Percentiles rank a stretch among this genome's conserved stretches.
These are phyloP conservation scores for Chaetodon trifasciatus DNA, from an alignment of 2,797 vertebrate species.

Conservation along the genomic window DNA sequence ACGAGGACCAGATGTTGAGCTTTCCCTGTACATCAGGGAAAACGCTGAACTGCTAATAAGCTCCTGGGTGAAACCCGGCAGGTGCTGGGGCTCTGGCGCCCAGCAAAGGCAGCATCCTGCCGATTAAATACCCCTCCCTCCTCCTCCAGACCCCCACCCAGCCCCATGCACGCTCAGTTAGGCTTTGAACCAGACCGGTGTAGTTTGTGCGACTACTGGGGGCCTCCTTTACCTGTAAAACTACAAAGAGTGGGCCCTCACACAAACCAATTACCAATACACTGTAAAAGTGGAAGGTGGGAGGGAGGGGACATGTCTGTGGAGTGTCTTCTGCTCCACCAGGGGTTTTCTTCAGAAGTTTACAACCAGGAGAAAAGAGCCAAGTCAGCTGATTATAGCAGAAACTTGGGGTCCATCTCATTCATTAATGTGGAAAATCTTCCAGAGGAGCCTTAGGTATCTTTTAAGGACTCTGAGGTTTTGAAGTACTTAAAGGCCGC, in stretches of 20 bases:
- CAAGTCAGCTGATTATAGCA: slow-evolving; percentile 68
- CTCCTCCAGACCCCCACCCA: slow-evolving; percentile 39
- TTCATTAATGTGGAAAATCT: slow-evolving; percentile 60
- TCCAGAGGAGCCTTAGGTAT: slow-evolving; percentile 21
- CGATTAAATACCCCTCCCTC: slow-evolving; percentile 60
- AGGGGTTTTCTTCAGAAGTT: slow-evolving; percentile 74
- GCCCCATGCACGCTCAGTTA: slow-evolving; percentile 1
- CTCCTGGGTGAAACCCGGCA: slow-evolving; percentile 68
- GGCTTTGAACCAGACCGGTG: slow-evolving; percentile 69
- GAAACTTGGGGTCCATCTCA: slow-evolving; percentile 23
- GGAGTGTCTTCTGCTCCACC: slow-evolving; percentile 60
- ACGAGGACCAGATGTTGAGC: slow-evolving; percentile 79
- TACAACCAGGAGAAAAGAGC: slow-evolving; percentile 63
- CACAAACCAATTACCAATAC: slow-evolving; percentile 65
- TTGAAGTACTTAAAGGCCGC: slow-evolving; percentile 8
- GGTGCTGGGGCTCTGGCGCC: slow-evolving; percentile 67
- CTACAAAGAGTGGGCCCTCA: slow-evolving; percentile 83
- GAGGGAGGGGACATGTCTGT: slow-evolving; percentile 49
- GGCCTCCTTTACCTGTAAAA: slow-evolving; percentile 83
- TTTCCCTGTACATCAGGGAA: slow-evolving; percentile 66
- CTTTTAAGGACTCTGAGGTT: slow-evolving; percentile 50
- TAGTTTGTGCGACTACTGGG: slow-evolving; percentile 56
- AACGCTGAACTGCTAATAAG: slow-evolving; percentile 78
- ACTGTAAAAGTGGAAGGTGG: slow-evolving; percentile 68
- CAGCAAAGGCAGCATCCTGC: slow-evolving; percentile 63